These are phyloP conservation scores for Nycticryphes semicollaris DNA, from an alignment of 2,113 vertebrate species.

Conservation along the genomic window DNA sequence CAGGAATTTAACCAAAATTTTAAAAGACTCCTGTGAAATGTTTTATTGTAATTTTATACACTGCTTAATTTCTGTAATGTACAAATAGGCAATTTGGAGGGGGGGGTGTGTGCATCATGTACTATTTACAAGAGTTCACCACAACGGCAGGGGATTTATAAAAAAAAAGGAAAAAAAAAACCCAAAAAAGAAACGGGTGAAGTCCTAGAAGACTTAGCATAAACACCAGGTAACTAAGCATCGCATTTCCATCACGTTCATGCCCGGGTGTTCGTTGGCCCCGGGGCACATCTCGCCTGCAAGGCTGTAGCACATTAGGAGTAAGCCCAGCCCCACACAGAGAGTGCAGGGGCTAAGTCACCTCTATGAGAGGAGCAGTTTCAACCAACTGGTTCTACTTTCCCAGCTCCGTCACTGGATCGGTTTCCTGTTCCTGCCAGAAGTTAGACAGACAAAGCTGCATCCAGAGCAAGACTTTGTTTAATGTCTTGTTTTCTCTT, in stretches of 20 bases:
- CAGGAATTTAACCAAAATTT: neutral
- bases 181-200: neutral
- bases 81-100: slow-evolving; percentile 52
- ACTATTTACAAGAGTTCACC: slow-evolving; percentile 75
- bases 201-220: slow-evolving; percentile 27
- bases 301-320: neutral
- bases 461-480: neutral
- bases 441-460: neutral
- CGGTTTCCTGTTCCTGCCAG: neutral
- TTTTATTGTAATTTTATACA: slow-evolving; percentile 74
- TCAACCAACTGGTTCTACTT: neutral
- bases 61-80: slow-evolving; percentile 59
- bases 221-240: neutral
- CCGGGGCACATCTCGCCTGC: neutral
- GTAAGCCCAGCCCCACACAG: neutral
- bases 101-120: neutral
- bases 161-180: neutral
- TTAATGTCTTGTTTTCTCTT: slow-evolving; percentile 78
- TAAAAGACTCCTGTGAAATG: slow-evolving; percentile 27
- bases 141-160: neutral
- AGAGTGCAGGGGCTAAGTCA: neutral
- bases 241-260: neutral
- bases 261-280: neutral
- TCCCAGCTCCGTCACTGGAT: neutral
- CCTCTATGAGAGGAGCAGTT: slow-evolving; percentile 67